Conservation (phyloP, 2,113 vertebrate genomes). For the Bubo blakistoni region DNA sequence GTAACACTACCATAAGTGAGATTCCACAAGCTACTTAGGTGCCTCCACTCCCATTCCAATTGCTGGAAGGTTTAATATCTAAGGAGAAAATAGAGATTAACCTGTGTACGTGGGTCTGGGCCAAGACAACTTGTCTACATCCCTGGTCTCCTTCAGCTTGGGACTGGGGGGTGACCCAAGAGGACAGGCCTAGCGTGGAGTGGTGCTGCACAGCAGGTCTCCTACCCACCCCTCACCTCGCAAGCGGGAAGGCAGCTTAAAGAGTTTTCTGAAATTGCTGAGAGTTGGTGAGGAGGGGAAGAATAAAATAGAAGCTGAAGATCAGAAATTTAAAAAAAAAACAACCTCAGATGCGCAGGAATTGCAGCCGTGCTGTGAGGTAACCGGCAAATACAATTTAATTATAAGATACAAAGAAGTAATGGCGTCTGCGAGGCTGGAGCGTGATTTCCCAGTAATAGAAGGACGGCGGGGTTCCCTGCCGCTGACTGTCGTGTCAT, state of each 20-base stretch:
- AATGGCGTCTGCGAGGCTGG: conserved; percentile 38
- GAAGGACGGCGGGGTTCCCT: conserved; percentile 48
- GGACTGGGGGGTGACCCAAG: background rate
- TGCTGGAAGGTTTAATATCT: background rate
- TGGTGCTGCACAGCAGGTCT: background rate
- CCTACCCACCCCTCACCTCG: background rate
- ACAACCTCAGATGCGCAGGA: conserved; percentile 48
- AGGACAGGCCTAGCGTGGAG: background rate
- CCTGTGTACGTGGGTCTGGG: accelerated
- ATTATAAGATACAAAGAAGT: conserved; percentile 56
- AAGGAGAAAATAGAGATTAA: background rate
- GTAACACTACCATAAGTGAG: accelerated
- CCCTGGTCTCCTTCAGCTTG: background rate
- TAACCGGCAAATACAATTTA: conserved; percentile 72
- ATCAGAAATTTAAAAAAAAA: background rate
- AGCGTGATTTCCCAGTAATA: conserved; percentile 35
- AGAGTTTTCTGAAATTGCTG: background rate
- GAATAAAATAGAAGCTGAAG: background rate
- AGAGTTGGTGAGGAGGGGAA: background rate
- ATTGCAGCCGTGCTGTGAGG: conserved; percentile 70
- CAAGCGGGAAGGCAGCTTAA: background rate
- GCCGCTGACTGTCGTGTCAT: background rate
- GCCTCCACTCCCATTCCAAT: background rate
- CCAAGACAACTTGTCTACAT: accelerated
- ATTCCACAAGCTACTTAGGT: background rate